Conservation (phyloP, 2,113 vertebrate species). For the Pomatostomus ruficeps region DNA sequence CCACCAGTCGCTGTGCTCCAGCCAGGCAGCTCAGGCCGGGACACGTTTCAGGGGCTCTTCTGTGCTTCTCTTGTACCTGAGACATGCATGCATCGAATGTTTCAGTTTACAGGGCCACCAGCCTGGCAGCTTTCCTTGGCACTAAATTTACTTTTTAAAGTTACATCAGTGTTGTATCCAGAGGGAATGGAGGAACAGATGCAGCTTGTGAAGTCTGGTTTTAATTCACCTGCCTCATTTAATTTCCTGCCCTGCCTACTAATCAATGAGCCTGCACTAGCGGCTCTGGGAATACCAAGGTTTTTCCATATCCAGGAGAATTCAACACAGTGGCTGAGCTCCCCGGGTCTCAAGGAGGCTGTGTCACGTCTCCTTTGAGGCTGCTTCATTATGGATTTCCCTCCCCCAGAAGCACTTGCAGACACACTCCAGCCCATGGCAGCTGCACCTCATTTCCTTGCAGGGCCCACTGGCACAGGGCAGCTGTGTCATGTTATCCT, state of each 20-base stretch:
- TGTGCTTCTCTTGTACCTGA: neutral
- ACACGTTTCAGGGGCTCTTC: neutral
- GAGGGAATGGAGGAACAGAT: conserved; percentile 19
- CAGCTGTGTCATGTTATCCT: neutral
- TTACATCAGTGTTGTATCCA: neutral
- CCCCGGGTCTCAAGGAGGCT: neutral
- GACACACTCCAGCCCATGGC: neutral
- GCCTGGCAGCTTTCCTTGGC: neutral
- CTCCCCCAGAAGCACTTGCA: neutral
- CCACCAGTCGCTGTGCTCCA: neutral
- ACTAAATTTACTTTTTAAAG: neutral
- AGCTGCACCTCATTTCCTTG: neutral
- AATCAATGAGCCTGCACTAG: neutral
- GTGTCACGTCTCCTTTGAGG: neutral
- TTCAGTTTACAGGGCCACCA: neutral
- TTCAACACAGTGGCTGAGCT: neutral
- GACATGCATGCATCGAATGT: neutral
- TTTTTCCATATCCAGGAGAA: neutral
- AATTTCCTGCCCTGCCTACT: conserved; percentile 39
- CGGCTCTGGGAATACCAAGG: neutral
- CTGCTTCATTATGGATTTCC: neutral
- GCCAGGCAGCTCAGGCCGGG: neutral
- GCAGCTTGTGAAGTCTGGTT: conserved; percentile 31
- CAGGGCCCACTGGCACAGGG: neutral
- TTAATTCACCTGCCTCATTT: conserved; percentile 36